Evolutionary conservation across 2,888 invertebrate species (phyloP).

Genomic region (Meliscaeva auricollis): DNA sequence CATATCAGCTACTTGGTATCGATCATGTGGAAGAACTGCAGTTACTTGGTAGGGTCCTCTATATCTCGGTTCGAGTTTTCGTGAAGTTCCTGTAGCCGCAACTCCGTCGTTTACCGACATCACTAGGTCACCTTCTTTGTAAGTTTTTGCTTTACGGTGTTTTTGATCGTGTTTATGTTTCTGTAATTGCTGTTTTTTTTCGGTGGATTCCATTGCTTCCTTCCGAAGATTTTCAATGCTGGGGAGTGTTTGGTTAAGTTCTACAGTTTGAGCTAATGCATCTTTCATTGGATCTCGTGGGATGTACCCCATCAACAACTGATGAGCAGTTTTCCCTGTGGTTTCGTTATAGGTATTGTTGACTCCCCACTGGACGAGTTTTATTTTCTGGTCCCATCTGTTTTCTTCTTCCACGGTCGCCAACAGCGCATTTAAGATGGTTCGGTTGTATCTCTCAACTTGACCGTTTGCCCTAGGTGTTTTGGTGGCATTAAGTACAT

Average conservation of each 20-base stretch:
- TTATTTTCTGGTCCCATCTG: conserved; percentile 6
- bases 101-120: conserved; percentile 35
- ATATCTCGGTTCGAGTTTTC: neutral
- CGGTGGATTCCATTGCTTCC: neutral
- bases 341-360: conserved; percentile 23
- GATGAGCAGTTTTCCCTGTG: conserved; percentile 38
- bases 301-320: conserved; percentile 35
- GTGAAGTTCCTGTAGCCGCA: conserved; percentile 15
- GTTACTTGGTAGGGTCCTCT: conserved; percentile 6
- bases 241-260: conserved; percentile 4
- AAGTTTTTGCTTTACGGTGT: conserved; percentile 31
- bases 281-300: conserved; percentile 10
- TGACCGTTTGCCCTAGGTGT: neutral
- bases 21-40: conserved; percentile 9
- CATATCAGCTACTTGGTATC: conserved; percentile 11
- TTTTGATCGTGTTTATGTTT: conserved; percentile 17
- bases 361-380: conserved; percentile 34
- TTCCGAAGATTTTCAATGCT: neutral
- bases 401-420: conserved; percentile 18
- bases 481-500: conserved; percentile 18
- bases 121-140: conserved; percentile 21
- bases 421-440: conserved; percentile 11
- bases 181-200: conserved; percentile 14
- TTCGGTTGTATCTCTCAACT: conserved; percentile 18
- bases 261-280: neutral